Conservation (phyloP, 64 coral and sea anemone genomes). For the Exaiptasia diaphana region DNA sequence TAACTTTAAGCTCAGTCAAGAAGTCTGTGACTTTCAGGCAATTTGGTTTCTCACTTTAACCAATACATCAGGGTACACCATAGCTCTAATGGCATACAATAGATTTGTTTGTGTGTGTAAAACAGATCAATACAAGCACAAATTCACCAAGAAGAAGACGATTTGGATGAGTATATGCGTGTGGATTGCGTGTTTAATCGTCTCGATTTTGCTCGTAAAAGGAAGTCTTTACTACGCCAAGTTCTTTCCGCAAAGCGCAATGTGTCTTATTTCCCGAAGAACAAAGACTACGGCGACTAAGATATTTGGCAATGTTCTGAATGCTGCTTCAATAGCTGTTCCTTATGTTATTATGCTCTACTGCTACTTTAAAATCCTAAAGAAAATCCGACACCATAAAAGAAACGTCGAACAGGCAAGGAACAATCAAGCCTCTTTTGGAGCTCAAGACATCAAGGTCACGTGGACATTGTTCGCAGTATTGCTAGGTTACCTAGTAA, state of each 20-base stretch:
- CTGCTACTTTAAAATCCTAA: constrained; percentile 22
- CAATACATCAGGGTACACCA: background rate
- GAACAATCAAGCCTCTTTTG: background rate
- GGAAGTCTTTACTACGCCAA: background rate
- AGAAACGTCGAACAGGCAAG: background rate
- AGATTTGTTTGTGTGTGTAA: background rate
- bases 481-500: background rate
- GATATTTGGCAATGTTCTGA: background rate
- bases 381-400: constrained; percentile 1
- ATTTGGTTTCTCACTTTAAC: background rate
- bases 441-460: constrained; percentile 1
- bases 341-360: background rate
- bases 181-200: background rate
- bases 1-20: background rate
- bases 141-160: background rate
- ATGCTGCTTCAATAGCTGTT: background rate
- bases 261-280: background rate
- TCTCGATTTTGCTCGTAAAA: background rate
- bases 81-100: background rate
- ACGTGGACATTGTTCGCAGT: background rate
- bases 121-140: background rate
- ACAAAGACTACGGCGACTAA: background rate
- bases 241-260: background rate
- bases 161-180: background rate
- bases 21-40: constrained; percentile 15